phyloP scores from a whole-genome alignment of 2,113 vertebrate genomes.

The Microtus ochrogaster region DNA sequence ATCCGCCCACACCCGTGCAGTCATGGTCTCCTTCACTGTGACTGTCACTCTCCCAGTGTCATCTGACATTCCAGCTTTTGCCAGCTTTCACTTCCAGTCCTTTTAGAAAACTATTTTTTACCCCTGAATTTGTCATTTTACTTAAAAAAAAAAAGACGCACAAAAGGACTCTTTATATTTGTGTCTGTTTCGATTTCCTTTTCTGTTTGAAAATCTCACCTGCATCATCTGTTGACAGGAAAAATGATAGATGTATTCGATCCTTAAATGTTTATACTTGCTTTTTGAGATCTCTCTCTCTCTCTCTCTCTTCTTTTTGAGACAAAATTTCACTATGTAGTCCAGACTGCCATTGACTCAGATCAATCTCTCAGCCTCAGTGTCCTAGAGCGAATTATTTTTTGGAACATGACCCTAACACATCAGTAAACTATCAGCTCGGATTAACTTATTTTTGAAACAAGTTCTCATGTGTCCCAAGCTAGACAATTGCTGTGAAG shows the following conservation, averaged over 20 bases:
- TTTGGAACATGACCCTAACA: background rate
- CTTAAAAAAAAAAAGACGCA: slow-evolving; percentile 34
- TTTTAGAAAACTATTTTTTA: slow-evolving; percentile 49
- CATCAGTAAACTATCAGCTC: background rate
- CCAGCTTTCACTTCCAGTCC: slow-evolving; percentile 52
- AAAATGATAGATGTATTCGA: background rate
- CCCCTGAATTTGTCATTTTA: slow-evolving; percentile 47
- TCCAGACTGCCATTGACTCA: background rate
- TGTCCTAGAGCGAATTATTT: background rate
- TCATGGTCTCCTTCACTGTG: background rate
- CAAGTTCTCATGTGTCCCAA: background rate
- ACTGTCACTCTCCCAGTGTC: background rate
- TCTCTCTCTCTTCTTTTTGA: background rate
- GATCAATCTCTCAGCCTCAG: background rate
- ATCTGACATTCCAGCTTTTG: slow-evolving; percentile 57
- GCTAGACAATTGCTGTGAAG: background rate
- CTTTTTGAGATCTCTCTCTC: background rate
- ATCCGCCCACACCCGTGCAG: background rate
- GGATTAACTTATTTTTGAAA: background rate
- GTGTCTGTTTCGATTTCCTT: background rate
- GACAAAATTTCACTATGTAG: background rate
- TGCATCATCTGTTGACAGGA: background rate
- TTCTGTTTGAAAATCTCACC: slow-evolving; percentile 28
- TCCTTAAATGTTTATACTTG: background rate
- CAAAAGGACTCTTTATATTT: background rate